Evolutionary conservation across 2,888 invertebrate genomes (phyloP).

Genomic region (Meandrusa payeni): DNA sequence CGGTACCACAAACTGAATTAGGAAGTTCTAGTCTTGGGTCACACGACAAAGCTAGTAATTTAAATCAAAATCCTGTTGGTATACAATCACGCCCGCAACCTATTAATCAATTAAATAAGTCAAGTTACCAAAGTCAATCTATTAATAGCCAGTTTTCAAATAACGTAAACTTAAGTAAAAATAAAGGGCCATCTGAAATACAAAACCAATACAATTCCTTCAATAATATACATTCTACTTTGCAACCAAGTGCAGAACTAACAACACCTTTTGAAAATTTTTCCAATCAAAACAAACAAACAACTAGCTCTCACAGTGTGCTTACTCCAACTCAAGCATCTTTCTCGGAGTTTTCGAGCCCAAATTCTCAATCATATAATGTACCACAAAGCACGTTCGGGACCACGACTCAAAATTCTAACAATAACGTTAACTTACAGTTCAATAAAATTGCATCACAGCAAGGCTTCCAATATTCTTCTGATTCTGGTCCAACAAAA

Average conservation of each 20-base stretch:
- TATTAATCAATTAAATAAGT: neutral
- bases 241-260: slow-evolving; percentile 44
- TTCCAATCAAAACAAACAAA: neutral
- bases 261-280: slow-evolving; percentile 46
- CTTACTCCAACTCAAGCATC: slow-evolving; percentile 8
- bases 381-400: neutral
- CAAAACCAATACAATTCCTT: slow-evolving; percentile 2
- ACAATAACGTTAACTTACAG: slow-evolving; percentile 26
- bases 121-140: no score
- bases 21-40: neutral
- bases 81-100: neutral
- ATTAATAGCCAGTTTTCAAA: neutral
- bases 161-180: neutral
- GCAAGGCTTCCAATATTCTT: slow-evolving; percentile 31
- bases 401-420: neutral
- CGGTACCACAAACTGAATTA: neutral
- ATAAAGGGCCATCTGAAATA: neutral
- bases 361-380: slow-evolving; percentile 15
- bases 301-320: neutral
- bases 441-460: no score
- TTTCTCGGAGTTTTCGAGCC: neutral
- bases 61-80: neutral
- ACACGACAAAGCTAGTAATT: neutral
- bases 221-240: slow-evolving; percentile 29
- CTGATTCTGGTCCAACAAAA: slow-evolving; percentile 37